Evolutionary conservation across 2,113 vertebrate species (phyloP).

Genomic region (Apodemus sylvaticus): DNA sequence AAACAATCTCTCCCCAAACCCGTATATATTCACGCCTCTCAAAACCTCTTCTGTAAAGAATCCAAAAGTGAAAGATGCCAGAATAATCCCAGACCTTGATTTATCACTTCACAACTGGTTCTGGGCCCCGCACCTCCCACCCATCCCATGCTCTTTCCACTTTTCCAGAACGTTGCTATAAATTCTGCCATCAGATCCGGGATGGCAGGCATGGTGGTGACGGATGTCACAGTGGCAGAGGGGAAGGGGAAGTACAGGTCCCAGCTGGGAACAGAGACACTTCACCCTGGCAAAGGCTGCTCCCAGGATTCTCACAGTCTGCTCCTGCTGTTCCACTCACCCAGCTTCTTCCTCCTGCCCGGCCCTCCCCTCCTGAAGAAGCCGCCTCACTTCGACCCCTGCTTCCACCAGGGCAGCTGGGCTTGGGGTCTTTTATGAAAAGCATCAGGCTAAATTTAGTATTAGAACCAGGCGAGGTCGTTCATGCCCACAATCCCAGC

Average conservation of each 20-base stretch:
- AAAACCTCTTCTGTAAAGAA: constrained; percentile 18
- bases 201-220: constrained; percentile 20
- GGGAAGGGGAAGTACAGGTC: not conserved
- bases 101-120: constrained; percentile 3
- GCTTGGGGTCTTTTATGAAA: constrained; percentile 16
- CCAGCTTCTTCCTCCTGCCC: not conserved
- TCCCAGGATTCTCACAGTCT: not conserved
- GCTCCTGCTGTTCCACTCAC: not conserved
- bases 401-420: not conserved
- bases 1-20: too few relatives aligned
- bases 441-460: not conserved
- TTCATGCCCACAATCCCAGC: not conserved
- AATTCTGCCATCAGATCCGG: constrained; percentile 47
- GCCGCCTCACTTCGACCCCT: not conserved
- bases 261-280: not conserved
- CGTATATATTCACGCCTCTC: not conserved
- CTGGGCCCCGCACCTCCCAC: not conserved
- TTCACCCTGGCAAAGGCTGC: not conserved
- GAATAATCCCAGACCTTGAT: not conserved
- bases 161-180: constrained; percentile 50
- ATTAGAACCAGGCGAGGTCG: not conserved
- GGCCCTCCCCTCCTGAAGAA: not conserved
- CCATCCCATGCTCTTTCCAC: not conserved
- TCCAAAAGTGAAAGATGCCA: constrained; percentile 46
- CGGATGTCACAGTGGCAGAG: not conserved